Base-by-base conservation (phyloP, 2,113 vertebrate genomes). In the Halichoerus grypus region DNA sequence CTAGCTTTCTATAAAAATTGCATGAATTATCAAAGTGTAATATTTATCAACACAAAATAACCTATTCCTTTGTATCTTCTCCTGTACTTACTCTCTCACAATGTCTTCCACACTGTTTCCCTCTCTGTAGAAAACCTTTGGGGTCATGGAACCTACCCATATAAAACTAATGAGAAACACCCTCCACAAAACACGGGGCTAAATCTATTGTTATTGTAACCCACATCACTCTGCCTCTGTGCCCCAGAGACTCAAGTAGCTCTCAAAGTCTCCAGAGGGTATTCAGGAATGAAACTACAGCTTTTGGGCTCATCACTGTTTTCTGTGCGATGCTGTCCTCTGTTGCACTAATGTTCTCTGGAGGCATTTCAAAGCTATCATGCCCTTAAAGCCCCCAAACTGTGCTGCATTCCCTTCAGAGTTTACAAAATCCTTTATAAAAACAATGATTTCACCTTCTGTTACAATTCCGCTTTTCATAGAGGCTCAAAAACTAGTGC, bases 141-240 rank as follows among this genome's bases (percentile, higher is more conserved):
- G 46, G 13, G 13, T 82, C 22, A 55, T 26, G 0, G 49, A 85
- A 87, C 79, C 57, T 49, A 53, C n/a, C 31, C 26, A 33, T 91
- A 24, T 33, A 88, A 82, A 97, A 85, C 13, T n/a, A 89, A 92
- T 88, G 65, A 65, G 9, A 71, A 88, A 88, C 46, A 87, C 16
- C 51, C 11, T 90, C 76, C 72, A 87, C 12, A 86, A 80, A 91
- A 65, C 51, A 74, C 31, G 33, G 51, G 33, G 31, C 33, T 80
- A 24, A 51, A 33, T 49, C 19, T 59, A 42, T 19, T 65, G n/a
- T 65, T 31, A n/a, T 51, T 39, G 1, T 71, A 81, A 67, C 59
- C 46, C 42, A 26, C 22, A 36, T 28, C 59, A 1, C 4, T 53
- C 76, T 94, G 88, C 28, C 42, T 67, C 19, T 31, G 15, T 28